A percentile compares a stretch with the other conserved stretches of the same genome.
Evolutionary conservation across 2,888 invertebrate genomes (phyloP).

Genomic region (Brachypalpus laphriformis): DNA sequence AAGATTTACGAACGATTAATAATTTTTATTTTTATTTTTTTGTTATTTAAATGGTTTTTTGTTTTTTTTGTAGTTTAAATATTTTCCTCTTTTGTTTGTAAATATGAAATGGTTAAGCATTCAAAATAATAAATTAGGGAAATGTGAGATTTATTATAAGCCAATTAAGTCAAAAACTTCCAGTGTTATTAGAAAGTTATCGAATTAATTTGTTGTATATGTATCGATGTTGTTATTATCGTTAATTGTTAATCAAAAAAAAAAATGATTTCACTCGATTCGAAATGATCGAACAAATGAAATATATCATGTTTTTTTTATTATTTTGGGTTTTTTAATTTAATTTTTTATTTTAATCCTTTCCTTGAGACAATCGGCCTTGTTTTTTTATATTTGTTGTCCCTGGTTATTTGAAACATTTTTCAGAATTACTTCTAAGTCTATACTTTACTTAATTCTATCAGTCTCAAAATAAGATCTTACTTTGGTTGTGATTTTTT

Average conservation of each 20-base stretch:
- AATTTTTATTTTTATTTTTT: neutral
- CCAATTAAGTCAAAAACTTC: constrained; percentile 39
- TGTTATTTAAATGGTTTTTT: too few species aligned
- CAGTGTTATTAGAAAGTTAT: constrained; percentile 28
- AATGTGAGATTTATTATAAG: constrained; percentile 21
- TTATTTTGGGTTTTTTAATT: neutral
- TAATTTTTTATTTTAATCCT: too few species aligned
- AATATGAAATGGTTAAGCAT: constrained; percentile 19
- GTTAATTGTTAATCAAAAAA: neutral
- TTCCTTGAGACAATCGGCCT: too few species aligned
- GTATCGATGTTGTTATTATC: constrained; percentile 16
- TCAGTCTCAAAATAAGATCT: too few species aligned
- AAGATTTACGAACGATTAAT: neutral
- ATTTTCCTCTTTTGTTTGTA: constrained; percentile 33
- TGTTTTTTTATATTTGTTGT: too few species aligned
- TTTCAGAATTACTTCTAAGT: too few species aligned
- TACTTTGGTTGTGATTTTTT: too few species aligned
- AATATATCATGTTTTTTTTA: neutral
- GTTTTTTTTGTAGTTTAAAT: constrained; percentile 3
- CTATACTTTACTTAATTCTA: too few species aligned
- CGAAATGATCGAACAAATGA: neutral
- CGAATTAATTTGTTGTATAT: constrained; percentile 13
- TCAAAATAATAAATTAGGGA: constrained; percentile 18
- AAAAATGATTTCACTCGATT: neutral
- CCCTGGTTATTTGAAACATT: too few species aligned